phyloP scores from a whole-genome alignment of 2,888 invertebrate species.

The Drosophila multiciliata region DNA sequence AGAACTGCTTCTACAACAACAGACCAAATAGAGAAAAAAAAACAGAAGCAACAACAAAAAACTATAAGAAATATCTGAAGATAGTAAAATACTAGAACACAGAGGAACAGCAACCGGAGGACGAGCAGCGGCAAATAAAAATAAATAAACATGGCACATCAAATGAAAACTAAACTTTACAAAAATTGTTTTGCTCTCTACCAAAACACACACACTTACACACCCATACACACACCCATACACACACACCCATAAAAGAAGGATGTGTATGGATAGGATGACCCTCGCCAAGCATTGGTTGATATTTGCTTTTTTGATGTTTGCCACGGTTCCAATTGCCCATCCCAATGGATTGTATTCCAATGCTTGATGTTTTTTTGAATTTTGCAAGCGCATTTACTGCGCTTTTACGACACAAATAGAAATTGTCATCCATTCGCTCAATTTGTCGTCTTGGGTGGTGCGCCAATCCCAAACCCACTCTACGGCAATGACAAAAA shows the following conservation, averaged over 20 bases:
- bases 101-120: constrained; percentile 26
- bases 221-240: constrained; percentile 28
- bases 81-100: constrained; percentile 55
- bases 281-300: constrained; percentile 2
- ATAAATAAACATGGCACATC: constrained; percentile 80
- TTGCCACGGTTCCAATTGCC: constrained; percentile 48
- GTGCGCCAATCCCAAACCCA: constrained; percentile 25
- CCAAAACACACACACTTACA: constrained; percentile 52
- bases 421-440: constrained; percentile 84
- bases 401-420: constrained; percentile 80
- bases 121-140: constrained; percentile 69
- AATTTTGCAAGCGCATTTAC: constrained; percentile 52
- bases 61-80: constrained; percentile 62
- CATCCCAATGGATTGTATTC: constrained; percentile 32
- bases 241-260: constrained; percentile 17
- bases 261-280: constrained; percentile 9
- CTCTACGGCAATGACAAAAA: constrained; percentile 5
- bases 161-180: constrained; percentile 78
- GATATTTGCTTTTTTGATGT: constrained; percentile 31
- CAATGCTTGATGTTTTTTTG: constrained; percentile 56
- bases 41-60: constrained; percentile 15
- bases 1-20: constrained; percentile 7
- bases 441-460: constrained; percentile 80
- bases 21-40: constrained; percentile 4
- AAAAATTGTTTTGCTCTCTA: constrained; percentile 68